Base-by-base conservation (phyloP, 2,797 vertebrate species). In the Staurois parvus region DNA sequence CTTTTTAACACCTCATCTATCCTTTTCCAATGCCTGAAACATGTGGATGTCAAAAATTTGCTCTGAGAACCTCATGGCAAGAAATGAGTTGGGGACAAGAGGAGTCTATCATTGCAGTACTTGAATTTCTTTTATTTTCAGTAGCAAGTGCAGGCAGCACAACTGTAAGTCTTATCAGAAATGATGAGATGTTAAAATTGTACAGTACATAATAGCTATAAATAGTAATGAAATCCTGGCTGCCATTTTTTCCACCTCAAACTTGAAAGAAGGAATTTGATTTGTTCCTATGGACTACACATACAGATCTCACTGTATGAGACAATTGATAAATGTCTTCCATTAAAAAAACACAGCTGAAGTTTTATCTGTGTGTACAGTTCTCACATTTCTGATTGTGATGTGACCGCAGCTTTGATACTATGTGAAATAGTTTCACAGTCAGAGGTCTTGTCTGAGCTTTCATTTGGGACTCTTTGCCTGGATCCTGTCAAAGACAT, bases 401-500 rank as follows among this genome's bases (percentile, higher is more conserved):
- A 26, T n/a, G 66, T 70, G 42, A 66, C 28, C 13, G n/a, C n/a
- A 26, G 37, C 64, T 69, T 80, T 70, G 29, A 56, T 42, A 78
- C 30, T 13, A 62, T 12, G 3, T 78, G 26, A 78, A 52, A 79
- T 79, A 32, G 77, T 79, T 79, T 52, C 19, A 32, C 67, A 67
- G 77, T 34, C 13, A 4, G 28, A 52, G 29, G 66, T 67, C 77
- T 79, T 29, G 37, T 52, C 40, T 8, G 66, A 70, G 28, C 8
- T 52, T 26, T 64, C 48, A 6, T 37, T 81, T 13, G 17, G 52
- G 70, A 81, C 56, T 28, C 72, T 73, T 52, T 26, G 68, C 21
- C 79, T 70, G 70, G 68, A 40, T 81, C n/a, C 52, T 73, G 79
- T 81, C 78, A 81, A 72, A 81, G 32, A 30, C 48, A 64, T 81